phyloP scores from a whole-genome alignment of 2,888 invertebrate species.

The Helobdella robusta region DNA sequence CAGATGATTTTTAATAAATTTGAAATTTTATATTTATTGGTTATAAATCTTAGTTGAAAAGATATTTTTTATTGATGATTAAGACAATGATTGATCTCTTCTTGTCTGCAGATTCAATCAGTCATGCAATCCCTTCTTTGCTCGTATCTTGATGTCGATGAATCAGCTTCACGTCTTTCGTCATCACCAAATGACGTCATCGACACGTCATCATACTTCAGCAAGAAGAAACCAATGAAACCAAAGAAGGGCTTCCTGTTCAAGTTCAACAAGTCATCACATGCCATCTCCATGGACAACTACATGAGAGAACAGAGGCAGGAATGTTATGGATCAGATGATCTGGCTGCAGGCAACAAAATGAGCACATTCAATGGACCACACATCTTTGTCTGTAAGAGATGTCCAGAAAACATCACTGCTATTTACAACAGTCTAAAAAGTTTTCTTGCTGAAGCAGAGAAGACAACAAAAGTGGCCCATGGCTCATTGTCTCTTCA shows the following conservation, averaged over 20 bases:
- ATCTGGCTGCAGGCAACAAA: neutral
- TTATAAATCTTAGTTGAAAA: neutral
- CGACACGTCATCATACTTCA: conserved; percentile 52
- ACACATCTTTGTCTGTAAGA: conserved; percentile 3
- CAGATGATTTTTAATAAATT: no score
- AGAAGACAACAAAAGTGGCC: conserved; percentile 55
- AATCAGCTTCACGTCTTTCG: conserved; percentile 54
- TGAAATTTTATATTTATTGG: neutral
- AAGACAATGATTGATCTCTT: neutral
- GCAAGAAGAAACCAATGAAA: conserved; percentile 48
- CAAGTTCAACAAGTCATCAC: conserved; percentile 62
- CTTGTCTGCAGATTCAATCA: conserved; percentile 10
- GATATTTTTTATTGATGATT: neutral
- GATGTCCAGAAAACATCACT: conserved; percentile 17
- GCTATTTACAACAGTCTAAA: conserved; percentile 72
- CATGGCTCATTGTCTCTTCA: conserved; percentile 64
- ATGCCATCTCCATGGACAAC: conserved; percentile 55
- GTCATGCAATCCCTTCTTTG: conserved; percentile 56
- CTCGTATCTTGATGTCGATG: conserved; percentile 72
- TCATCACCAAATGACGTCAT: conserved; percentile 28
- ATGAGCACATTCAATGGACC: conserved; percentile 47
- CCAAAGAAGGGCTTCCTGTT: conserved; percentile 54
- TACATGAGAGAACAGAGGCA: conserved; percentile 53
- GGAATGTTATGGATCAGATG: conserved; percentile 38
- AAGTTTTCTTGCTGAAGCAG: conserved; percentile 74